Base-by-base conservation (phyloP, 37 sponge, comb jelly and placozoan genomes). In the Beroe ovata region DNA sequence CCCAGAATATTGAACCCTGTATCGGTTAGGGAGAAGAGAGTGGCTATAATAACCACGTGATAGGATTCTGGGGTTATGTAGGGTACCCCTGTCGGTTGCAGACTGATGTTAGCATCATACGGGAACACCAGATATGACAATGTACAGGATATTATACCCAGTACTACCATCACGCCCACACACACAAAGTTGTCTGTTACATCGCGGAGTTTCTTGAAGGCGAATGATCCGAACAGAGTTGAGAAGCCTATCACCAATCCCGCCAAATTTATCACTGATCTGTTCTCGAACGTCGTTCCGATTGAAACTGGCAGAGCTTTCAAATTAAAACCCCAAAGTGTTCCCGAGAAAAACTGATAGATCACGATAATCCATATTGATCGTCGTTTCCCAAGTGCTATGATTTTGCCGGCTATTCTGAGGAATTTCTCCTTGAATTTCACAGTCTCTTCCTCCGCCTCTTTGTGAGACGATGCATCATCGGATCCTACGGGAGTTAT, bases 311-410 rank as follows among this genome's bases (percentile, higher is more conserved):
- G 69, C 36, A 66, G 36, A 18, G 69, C 69, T 66, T 66, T 66
- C 30, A 29, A 30, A 14, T 29, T 8, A 16, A 29, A 66, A 1
- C 69, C 69, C 69, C 69, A 66, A 30, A 32, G 33, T 1, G 69
- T 66, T 18, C 69, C 69, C 1, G 69, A 66, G 69, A 66, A 66
- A 37, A 66, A 66, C 36, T 66, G 69, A 30, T 66, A 66, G 30
- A 66, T 30, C 16, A 66, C 16, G 69, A 66, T 66, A 4, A 66
- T 66, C 69, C 69, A 66, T 0, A 66, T 8, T 14, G 69, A 66
- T 32, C 69, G 33, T 30, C 69, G 29, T 30, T 30, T 66, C 11
- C 8, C 25, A 4, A 34, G 69, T 66, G 14, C 36, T 19, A 1
- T 30, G 16, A 66, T 1, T 14, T 29, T 29, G 32, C 30, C 34